These are phyloP conservation scores for Podarcis siculus DNA, from an alignment of 2,797 vertebrate species.

Conservation along the genomic window DNA sequence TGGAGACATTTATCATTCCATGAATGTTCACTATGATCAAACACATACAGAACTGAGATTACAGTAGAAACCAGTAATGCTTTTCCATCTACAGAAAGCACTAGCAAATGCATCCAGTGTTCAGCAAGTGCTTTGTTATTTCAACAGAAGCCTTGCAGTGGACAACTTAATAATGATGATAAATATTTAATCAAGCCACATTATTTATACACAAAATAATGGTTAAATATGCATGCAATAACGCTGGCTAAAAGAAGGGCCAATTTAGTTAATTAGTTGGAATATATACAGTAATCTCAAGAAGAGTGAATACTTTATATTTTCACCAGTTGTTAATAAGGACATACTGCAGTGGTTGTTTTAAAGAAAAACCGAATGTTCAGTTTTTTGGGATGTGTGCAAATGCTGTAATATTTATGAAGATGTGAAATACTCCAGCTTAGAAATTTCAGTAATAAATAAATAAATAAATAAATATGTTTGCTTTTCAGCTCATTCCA, in stretches of 20 bases:
- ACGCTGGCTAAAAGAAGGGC: conserved; percentile 3
- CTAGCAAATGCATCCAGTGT: not conserved
- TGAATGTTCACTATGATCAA: too few species aligned
- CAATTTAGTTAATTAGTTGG: conserved; percentile 18
- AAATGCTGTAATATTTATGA: not conserved
- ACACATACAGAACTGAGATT: too few species aligned
- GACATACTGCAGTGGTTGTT: not conserved
- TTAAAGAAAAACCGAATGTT: not conserved
- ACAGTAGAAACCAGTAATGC: not conserved
- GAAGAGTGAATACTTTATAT: conserved; percentile 31
- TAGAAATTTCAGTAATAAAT: not conserved
- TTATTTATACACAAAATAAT: conserved; percentile 31
- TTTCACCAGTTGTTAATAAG: conserved; percentile 31
- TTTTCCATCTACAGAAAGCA: not conserved
- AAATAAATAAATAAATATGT: too few species aligned
- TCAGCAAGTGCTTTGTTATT: not conserved
- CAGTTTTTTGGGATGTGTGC: not conserved
- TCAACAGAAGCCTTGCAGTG: not conserved
- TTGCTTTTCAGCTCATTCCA: too few species aligned
- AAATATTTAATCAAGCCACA: conserved; percentile 31
- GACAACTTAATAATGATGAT: conserved; percentile 22
- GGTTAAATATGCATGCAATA: conserved; percentile 29
- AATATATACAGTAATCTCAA: conserved; percentile 21
- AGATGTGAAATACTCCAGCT: not conserved
- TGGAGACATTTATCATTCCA: too few species aligned